Evolutionary conservation across 2,888 invertebrate species (phyloP), one percentile per base, ranked within the genome.

Genomic region (Spilosoma lubricipeda): DNA sequence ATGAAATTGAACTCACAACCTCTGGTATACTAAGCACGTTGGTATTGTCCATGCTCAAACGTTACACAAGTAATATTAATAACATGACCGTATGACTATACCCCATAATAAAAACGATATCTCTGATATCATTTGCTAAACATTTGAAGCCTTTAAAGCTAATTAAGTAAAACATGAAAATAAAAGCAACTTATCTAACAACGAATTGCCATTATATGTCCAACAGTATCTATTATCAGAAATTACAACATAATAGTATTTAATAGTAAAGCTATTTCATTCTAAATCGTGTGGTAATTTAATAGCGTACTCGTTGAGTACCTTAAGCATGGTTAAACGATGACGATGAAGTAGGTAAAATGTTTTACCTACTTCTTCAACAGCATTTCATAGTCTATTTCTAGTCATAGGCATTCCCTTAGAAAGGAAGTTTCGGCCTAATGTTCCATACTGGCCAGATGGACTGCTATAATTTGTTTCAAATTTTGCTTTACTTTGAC

Each of bases 101-200:
- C 56, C 56, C 45, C 45, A 3, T 15, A 45, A 3, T 15, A 45
- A 4, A 45, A 45, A 15, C 45, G 45, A 45, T 45, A 7, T n/a
- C 36, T 56, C 15, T 56, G n/a, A 23, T 36, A 52, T 18, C n/a
- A 56, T 56, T 56, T 52, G 13, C 52, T 68, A 30, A 36, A 52
- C 30, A 33, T 23, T 48, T 36, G 48, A 27, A 68, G 48, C 9
- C 15, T 33, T 52, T 15, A 7, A 56, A 69, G 36, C 36, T 36
- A 36, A 56, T n/a, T n/a, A 36, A 52, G 36, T 56, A 68, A 36
- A 68, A 36, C 36, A 52, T 56, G 33, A 39, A 56, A 69, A 69
- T 69, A 15, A 52, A 68, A 15, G 7, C n/a, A n/a, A n/a, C n/a
- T 39, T 69, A 69, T 69, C 56, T 69, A 56, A 56, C 69, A n/a